These are phyloP conservation scores for Perca fluviatilis DNA, from an alignment of 2,113 vertebrate species.

Conservation along the genomic window DNA sequence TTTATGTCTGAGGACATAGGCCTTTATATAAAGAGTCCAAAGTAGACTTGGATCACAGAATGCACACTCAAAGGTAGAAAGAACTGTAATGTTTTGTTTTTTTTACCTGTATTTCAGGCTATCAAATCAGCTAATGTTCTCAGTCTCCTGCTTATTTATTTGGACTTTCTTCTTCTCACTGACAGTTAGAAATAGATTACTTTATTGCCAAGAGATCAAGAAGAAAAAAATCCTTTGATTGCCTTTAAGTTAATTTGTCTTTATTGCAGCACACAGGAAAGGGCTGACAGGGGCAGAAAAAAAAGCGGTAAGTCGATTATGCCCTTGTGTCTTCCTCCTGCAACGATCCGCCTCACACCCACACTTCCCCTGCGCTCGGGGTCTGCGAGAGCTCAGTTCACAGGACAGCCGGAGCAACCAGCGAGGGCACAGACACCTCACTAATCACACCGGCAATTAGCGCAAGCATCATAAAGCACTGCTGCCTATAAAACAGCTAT, in stretches of 20 bases:
- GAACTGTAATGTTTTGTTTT: background rate
- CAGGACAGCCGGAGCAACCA: slow-evolving; percentile 59
- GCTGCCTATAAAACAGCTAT: slow-evolving; percentile 76
- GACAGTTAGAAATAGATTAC: slow-evolving; percentile 64
- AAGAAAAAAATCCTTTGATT: slow-evolving; percentile 72
- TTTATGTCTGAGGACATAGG: slow-evolving; percentile 3
- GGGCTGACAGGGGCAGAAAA: slow-evolving; percentile 77
- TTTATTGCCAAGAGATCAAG: slow-evolving; percentile 60
- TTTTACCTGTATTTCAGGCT: background rate
- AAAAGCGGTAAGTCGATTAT: slow-evolving; percentile 77
- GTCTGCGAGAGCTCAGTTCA: slow-evolving; percentile 65
- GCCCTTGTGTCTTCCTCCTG: slow-evolving; percentile 65
- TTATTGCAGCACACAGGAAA: slow-evolving; percentile 77
- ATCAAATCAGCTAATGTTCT: slow-evolving; percentile 40
- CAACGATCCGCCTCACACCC: slow-evolving; percentile 57
- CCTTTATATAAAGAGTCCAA: slow-evolving; percentile 12
- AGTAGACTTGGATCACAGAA: background rate
- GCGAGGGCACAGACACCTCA: slow-evolving; percentile 72
- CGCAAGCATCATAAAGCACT: slow-evolving; percentile 77
- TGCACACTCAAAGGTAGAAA: slow-evolving; percentile 12
- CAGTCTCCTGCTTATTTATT: slow-evolving; percentile 28
- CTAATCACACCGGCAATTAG: slow-evolving; percentile 84
- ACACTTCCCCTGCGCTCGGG: slow-evolving; percentile 44
- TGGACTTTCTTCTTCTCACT: slow-evolving; percentile 46
- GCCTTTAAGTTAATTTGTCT: slow-evolving; percentile 77